Conservation (phyloP, 2,113 vertebrate species). For the Cygnus buccinator region DNA sequence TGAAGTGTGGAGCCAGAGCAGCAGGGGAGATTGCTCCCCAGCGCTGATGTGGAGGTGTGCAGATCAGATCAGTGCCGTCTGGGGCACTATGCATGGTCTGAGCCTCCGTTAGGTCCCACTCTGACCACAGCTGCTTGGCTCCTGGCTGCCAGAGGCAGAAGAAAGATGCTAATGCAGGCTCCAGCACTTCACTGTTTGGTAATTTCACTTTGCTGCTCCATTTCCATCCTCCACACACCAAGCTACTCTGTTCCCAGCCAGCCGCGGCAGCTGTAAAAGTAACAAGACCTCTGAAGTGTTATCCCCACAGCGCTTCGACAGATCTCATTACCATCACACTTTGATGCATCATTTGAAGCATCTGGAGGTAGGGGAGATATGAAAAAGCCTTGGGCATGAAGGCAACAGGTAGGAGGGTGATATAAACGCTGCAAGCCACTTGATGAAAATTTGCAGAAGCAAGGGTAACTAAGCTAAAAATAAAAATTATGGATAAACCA, state of each 20-base stretch:
- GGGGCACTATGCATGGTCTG: not conserved
- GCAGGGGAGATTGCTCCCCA: not conserved
- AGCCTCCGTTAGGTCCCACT: rapidly evolving
- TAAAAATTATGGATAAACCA: not conserved
- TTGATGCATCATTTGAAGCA: not conserved
- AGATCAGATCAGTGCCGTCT: rapidly evolving
- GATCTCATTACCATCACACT: not conserved
- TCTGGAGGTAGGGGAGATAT: not conserved
- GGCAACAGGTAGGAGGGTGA: not conserved
- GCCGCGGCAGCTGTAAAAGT: rapidly evolving
- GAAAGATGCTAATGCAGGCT: not conserved
- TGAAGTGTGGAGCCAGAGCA: not conserved
- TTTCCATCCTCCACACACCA: not conserved
- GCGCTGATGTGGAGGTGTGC: not conserved
- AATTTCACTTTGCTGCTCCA: conserved; percentile 6
- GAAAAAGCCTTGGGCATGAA: not conserved
- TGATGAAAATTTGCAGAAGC: not conserved
- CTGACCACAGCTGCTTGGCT: not conserved
- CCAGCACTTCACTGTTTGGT: rapidly evolving
- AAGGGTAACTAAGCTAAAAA: not conserved
- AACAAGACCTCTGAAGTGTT: not conserved
- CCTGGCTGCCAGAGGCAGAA: not conserved
- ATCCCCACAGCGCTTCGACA: not conserved
- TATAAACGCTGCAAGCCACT: not conserved
- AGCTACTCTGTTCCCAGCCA: not conserved